These are phyloP conservation scores for Bombyx huttoni DNA, from an alignment of 2,888 invertebrate species.

Conservation along the genomic window DNA sequence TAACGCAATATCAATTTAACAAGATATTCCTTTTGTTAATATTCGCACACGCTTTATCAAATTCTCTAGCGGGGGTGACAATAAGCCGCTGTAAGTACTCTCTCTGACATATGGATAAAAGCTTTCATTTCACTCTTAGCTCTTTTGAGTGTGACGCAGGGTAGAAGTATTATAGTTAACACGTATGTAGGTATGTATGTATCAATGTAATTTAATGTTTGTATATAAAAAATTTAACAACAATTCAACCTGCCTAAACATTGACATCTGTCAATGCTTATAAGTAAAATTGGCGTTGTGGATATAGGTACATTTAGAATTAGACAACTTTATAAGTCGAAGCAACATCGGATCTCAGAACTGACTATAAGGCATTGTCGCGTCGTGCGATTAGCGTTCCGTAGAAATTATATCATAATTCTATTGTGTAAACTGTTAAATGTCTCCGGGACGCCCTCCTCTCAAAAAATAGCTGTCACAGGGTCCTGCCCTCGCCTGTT, in stretches of 20 bases:
- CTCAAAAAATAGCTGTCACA: conserved; percentile 57
- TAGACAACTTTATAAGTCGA: background rate
- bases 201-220: conserved; percentile 1
- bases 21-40: conserved; percentile 74
- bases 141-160: conserved; percentile 56
- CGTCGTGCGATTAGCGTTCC: conserved; percentile 17
- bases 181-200: background rate
- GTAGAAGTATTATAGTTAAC: conserved; percentile 18
- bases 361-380: background rate
- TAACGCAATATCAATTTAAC: conserved; percentile 66
- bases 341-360: background rate
- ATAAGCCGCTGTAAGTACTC: conserved; percentile 73
- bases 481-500: conserved; percentile 74
- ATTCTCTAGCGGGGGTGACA: conserved; percentile 73
- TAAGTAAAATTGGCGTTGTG: too few species aligned
- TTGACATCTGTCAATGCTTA: too few species aligned
- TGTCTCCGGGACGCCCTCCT: conserved; percentile 62
- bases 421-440: conserved; percentile 72
- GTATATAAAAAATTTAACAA: too few species aligned
- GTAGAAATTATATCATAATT: conserved; percentile 71
- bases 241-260: too few species aligned
- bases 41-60: conserved; percentile 74
- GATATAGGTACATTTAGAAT: too few species aligned
- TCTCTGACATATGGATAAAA: conserved; percentile 72
- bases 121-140: conserved; percentile 71